Base-by-base conservation (phyloP, 2,888 invertebrate species). In the Geophilus truncorum region DNA sequence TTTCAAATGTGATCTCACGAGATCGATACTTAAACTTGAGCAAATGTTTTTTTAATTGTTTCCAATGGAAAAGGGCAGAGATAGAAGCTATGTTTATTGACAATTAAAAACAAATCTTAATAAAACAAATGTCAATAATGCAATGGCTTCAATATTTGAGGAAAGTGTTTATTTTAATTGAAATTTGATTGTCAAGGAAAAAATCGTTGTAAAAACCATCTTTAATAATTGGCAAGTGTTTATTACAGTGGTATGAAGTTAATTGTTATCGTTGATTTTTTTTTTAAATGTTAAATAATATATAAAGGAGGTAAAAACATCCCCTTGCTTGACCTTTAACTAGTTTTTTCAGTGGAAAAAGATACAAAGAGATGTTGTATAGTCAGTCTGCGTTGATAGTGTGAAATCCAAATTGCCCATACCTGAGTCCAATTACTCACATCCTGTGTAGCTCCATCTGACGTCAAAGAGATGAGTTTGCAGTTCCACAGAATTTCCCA, bases 371-470 rank as follows among this genome's bases (percentile, higher is more conserved):
- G 28, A 28, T 28, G 23, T 70, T 70, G 70, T 51, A 51, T 18
- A 51, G 51, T 51, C 51, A 51, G 51, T 70, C 70, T 25, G 28
- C 23, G 62, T 70, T 70, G 70, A 70, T 70, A 70, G 70, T 70
- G 70, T 70, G 70, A 70, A 70, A 70, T 70, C 70, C 70, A 70
- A 70, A 70, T 70, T 70, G 70, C 70, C 70, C 70, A 28, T 70
- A 70, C 70, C 70, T 70, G 70, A 70, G 70, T 70, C 70, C 70
- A 70, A 70, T 70, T 70, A 70, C 70, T 70, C 25, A 70, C 70
- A 70, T 70, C 70, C 70, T 70, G 70, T 70, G 70, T 28, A 70
- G 70, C 70, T 25, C 70, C 70, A 70, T 70, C 70, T 70, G 70
- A 70, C 70, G 70, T 70, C 70, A 70, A 70, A 70, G 25, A 70